These are phyloP conservation scores for Spea hammondii DNA, from an alignment of 2,797 vertebrate genomes.

Conservation along the genomic window DNA sequence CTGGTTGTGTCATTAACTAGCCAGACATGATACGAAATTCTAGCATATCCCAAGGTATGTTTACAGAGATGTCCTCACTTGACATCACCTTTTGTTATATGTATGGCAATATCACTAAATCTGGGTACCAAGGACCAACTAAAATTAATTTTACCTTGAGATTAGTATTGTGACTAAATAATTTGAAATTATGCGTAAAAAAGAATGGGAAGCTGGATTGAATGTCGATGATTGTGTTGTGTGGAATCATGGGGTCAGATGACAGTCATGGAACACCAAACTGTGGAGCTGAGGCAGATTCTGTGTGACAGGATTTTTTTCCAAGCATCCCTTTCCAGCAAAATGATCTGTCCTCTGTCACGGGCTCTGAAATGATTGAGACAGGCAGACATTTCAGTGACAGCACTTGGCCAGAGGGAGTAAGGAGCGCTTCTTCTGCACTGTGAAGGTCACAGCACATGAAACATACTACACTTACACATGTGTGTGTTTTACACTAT, in stretches of 20 bases:
- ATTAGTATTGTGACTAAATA: too few species aligned
- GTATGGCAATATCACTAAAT: too few species aligned
- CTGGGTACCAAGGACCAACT: too few species aligned
- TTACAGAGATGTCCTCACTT: too few species aligned
- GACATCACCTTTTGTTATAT: too few species aligned
- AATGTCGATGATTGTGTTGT: not conserved
- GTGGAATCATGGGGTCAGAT: slow-evolving; percentile 41
- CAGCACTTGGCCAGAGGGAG: slow-evolving; percentile 59
- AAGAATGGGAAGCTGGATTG: too few species aligned
- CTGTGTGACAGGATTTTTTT: slow-evolving; percentile 69
- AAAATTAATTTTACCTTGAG: too few species aligned
- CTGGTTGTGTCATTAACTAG: too few species aligned
- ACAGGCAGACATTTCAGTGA: slow-evolving; percentile 65
- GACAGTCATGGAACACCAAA: slow-evolving; percentile 39
- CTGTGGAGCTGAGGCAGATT: slow-evolving; percentile 65
- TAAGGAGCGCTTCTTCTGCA: slow-evolving; percentile 66
- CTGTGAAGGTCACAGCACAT: slow-evolving; percentile 67
- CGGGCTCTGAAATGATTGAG: slow-evolving; percentile 70
- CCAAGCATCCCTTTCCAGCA: slow-evolving; percentile 64
- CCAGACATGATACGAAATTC: too few species aligned
- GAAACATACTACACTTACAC: slow-evolving; percentile 58
- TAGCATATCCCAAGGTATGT: too few species aligned
- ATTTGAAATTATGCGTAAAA: too few species aligned
- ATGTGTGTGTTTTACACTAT: slow-evolving; percentile 8
- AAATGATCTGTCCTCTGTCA: slow-evolving; percentile 67